Conservation (phyloP, 2,113 vertebrate genomes). For the Chlamydotis undulata region DNA sequence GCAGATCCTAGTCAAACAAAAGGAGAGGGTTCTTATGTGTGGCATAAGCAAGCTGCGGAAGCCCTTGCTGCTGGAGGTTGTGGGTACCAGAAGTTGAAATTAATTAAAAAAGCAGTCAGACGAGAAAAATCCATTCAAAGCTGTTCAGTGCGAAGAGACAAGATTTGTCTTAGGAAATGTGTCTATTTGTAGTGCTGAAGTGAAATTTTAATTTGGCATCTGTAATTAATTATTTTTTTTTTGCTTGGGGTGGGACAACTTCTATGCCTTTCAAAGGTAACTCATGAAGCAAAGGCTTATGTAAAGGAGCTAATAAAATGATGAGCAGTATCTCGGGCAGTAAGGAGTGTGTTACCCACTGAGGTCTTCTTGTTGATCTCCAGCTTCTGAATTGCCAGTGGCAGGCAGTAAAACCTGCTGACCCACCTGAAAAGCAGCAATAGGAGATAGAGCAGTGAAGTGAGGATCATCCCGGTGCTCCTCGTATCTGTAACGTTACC, state of each 20-base stretch:
- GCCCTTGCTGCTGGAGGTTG: not conserved
- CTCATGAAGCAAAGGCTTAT: not conserved
- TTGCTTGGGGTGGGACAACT: rapidly evolving
- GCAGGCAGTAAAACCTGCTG: not conserved
- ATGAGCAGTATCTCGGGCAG: not conserved
- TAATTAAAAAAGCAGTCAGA: not conserved
- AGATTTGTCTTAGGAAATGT: not conserved
- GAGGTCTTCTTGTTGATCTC: not conserved
- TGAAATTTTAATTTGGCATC: not conserved
- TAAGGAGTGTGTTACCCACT: rapidly evolving
- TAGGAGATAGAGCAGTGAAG: not conserved
- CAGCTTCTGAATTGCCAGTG: not conserved
- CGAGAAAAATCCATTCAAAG: not conserved
- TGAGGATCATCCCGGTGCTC: rapidly evolving
- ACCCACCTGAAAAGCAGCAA: not conserved
- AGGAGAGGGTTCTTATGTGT: rapidly evolving
- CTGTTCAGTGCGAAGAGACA: not conserved
- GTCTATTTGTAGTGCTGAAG: not conserved
- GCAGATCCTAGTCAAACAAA: not conserved
- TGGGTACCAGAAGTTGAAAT: not conserved
- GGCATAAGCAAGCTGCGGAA: not conserved
- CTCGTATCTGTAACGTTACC: rapidly evolving
- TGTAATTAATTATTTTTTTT: rapidly evolving
- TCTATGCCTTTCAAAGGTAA: not conserved
- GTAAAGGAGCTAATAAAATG: not conserved